These are phyloP conservation scores for Oligia fasciuncula DNA, from an alignment of 2,888 invertebrate species.

Conservation along the genomic window DNA sequence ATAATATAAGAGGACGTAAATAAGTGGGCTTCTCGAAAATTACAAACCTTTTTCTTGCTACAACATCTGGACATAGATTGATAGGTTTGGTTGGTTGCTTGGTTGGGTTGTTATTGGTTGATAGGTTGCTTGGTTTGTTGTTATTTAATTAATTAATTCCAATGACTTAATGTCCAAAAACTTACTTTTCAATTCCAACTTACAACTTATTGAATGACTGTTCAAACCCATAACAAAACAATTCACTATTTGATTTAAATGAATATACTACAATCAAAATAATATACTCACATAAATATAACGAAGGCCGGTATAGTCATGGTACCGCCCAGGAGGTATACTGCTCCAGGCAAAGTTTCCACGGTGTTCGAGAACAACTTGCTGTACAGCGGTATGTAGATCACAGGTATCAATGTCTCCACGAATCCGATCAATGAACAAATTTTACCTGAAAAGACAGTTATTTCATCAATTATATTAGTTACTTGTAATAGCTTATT, in stretches of 20 bases:
- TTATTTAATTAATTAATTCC: not conserved
- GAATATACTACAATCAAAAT: not conserved
- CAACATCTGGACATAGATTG: not conserved
- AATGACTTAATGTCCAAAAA: not conserved
- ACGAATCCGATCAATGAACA: slow-evolving; percentile 90
- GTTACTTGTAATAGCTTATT: not conserved
- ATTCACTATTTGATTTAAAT: not conserved
- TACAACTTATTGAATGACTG: not conserved
- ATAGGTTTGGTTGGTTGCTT: too few relatives aligned
- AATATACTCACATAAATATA: slow-evolving; percentile 85
- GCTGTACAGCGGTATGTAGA: slow-evolving; percentile 88
- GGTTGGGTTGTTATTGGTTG: too few relatives aligned
- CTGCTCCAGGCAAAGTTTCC: slow-evolving; percentile 85
- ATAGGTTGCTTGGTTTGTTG: too few relatives aligned
- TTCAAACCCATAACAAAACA: not conserved
- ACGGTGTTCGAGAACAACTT: slow-evolving; percentile 85
- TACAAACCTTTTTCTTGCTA: not conserved
- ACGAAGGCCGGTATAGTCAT: slow-evolving; percentile 86
- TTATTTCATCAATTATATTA: not conserved
- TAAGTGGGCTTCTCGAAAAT: not conserved
- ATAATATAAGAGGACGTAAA: not conserved
- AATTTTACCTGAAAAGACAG: slow-evolving; percentile 86
- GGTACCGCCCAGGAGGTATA: slow-evolving; percentile 85
- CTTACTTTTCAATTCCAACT: not conserved
- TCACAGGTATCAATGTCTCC: slow-evolving; percentile 87